Percentiles rank a stretch among this genome's conserved stretches.
These are phyloP conservation scores for Alces alces DNA, from an alignment of 2,113 vertebrate genomes.

Conservation along the genomic window DNA sequence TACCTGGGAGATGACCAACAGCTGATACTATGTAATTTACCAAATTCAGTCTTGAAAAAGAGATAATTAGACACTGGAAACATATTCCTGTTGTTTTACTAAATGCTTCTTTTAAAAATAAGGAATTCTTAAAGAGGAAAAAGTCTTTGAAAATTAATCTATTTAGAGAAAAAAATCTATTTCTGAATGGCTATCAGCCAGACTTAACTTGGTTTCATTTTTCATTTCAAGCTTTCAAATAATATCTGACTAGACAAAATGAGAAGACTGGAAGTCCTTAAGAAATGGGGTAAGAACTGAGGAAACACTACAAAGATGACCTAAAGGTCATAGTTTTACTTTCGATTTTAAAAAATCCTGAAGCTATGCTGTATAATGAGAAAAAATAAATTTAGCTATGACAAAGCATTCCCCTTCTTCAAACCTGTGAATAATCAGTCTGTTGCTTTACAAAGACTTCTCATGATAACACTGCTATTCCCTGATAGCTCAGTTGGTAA, in stretches of 20 bases:
- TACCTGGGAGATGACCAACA: neutral
- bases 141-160: constrained; percentile 15
- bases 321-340: neutral
- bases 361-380: neutral
- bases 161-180: neutral
- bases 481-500: neutral
- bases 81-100: neutral
- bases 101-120: neutral
- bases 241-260: neutral
- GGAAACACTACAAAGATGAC: neutral
- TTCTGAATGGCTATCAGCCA: constrained; percentile 15
- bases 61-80: neutral
- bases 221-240: constrained; percentile 37
- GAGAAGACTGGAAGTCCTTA: neutral
- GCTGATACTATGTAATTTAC: neutral
- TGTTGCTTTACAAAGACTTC: neutral
- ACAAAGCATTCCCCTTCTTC: neutral
- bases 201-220: neutral
- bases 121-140: neutral
- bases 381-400: neutral
- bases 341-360: neutral
- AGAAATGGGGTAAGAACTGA: neutral
- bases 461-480: neutral
- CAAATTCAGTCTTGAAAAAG: constrained; percentile 19
- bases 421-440: neutral